phyloP scores from a whole-genome alignment of 1,140 invertebrate genomes.

The Drosophila willistoni region DNA sequence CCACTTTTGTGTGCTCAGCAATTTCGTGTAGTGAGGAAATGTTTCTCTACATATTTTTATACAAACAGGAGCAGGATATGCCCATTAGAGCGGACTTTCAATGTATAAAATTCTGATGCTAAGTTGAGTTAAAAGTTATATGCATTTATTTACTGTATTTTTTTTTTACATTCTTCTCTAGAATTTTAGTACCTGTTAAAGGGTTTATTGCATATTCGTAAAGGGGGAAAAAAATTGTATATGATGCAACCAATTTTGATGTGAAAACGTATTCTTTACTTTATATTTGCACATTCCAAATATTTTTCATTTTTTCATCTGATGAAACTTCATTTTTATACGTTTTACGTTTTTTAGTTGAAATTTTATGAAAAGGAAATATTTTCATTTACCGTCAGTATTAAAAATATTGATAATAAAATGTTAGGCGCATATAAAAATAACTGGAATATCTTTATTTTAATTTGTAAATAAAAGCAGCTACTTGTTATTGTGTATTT shows the following conservation, averaged over 20 bases:
- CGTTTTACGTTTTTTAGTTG: no score
- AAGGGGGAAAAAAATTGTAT: not conserved
- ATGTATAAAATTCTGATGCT: not conserved
- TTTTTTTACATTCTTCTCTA: constrained; percentile 2
- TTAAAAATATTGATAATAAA: no score
- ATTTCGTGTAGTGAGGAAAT: constrained; percentile 5
- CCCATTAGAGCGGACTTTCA: constrained; percentile 5
- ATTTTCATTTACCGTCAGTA: no score
- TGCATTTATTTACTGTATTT: not conserved
- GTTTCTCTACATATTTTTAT: constrained; percentile 1
- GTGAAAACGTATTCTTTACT: not conserved
- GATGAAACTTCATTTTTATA: no score
- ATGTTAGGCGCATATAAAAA: no score
- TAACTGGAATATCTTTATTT: no score
- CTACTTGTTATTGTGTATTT: no score
- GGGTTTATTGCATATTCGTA: not conserved
- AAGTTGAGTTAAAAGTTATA: not conserved
- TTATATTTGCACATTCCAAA: not conserved
- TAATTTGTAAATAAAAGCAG: no score
- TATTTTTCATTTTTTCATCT: no score
- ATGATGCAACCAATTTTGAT: no score
- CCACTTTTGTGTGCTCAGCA: constrained; percentile 52
- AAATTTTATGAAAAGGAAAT: no score
- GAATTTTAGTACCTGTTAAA: constrained; percentile 2
- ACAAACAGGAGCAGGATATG: not conserved